Conservation (phyloP, 2,113 vertebrate genomes). For the Neopipo cinnamomea region DNA sequence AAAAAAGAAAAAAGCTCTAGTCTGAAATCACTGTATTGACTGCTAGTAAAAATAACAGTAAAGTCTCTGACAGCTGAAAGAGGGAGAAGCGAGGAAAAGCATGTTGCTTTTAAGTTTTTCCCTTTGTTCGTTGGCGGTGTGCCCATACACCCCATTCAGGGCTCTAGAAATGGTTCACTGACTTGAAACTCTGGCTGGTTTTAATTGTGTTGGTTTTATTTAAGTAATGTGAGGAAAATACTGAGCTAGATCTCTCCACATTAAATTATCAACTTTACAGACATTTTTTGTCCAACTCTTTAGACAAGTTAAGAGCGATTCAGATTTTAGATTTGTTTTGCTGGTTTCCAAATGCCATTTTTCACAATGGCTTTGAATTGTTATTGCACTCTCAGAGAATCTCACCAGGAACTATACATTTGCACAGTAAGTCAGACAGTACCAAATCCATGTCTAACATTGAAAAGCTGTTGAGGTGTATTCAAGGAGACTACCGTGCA, state of each 20-base stretch:
- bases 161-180: constrained; percentile 27
- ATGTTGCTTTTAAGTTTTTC: constrained; percentile 40
- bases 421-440: background rate
- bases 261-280: constrained; percentile 9
- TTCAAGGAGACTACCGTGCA: background rate
- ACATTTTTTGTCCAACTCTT: background rate
- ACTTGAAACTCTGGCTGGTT: constrained; percentile 39
- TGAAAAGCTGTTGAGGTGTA: background rate
- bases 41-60: constrained; percentile 31
- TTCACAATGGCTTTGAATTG: background rate
- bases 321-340: background rate
- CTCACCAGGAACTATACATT: background rate
- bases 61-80: constrained; percentile 36
- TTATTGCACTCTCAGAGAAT: background rate
- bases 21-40: constrained; percentile 7
- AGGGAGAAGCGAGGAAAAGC: background rate
- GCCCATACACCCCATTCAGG: constrained; percentile 1
- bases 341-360: background rate
- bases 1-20: background rate
- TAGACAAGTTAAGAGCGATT: background rate
- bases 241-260: background rate
- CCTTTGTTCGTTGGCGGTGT: constrained; percentile 6
- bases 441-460: background rate
- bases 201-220: constrained; percentile 35
- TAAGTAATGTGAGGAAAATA: constrained; percentile 34